Base-by-base conservation (phyloP, 2,888 invertebrate species). In the Epirrita christyi region DNA sequence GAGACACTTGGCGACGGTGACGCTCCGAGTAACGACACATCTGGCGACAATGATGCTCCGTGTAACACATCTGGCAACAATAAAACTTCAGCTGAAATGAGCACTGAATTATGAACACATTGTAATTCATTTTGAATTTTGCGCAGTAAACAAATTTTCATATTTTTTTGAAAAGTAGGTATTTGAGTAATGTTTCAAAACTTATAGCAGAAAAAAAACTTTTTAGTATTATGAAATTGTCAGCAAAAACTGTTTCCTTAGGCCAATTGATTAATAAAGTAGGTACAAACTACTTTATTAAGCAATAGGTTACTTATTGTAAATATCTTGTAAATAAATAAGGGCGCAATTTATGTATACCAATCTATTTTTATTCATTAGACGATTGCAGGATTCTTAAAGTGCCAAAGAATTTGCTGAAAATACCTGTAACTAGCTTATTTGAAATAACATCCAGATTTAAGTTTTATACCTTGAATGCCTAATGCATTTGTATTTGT, bases 51-150 rank as follows among this genome's bases (percentile, higher is more conserved):
- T 44, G 64, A 70, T 60, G 68, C 70, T 51, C 65, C 67, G 55
- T 69, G 67, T 34, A 46, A 21, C 60, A 70, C 76, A 61, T 72
- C 82, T 70, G 72, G 71, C 68, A 72, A 70, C 72, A 75, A 71
- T 71, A 82, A 84, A 64, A 72, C 83, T 42, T 72, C 83, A 45
- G 92, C 93, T 59, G 95, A 95, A 89, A 95, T 95, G 95, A 95
- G 95, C 83, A 95, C 95, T 64, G 95, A 95, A 85, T 93, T 95
- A 76, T 94, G 79, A 92, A 70, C 38, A 52, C 14, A 47, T 51
- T 56, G 13, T 43, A 55, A 29, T 42, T 7, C 6, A 32, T 32
- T 32, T 32, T 21, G 21, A 21, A 21, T 21, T 21, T 21, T 21
- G 21, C 21, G 21, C 21, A 21, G 21, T 4, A 21, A 21, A 21